phyloP scores from a whole-genome alignment of 1,140 invertebrate genomes.

The Pachypsylla venusta region DNA sequence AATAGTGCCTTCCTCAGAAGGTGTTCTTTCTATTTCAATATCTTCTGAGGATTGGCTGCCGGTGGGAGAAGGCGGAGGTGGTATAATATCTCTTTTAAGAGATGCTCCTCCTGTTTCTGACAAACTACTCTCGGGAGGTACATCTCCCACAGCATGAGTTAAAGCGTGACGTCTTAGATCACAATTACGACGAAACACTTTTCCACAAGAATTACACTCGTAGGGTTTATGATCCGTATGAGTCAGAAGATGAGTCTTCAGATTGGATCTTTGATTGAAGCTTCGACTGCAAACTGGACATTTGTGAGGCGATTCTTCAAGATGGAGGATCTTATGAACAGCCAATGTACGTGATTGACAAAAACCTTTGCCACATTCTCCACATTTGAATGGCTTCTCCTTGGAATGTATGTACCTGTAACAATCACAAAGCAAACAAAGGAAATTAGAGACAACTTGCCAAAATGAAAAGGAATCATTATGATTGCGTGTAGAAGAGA shows the following conservation, averaged over 20 bases:
- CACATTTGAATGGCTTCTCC: constrained; percentile 93
- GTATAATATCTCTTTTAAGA: constrained; percentile 6
- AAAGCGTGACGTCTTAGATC: constrained; percentile 67
- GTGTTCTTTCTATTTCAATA: constrained; percentile 10
- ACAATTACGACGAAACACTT: constrained; percentile 72
- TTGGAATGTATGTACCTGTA: constrained; percentile 92
- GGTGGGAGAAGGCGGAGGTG: constrained; percentile 12
- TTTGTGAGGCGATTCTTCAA: constrained; percentile 84
- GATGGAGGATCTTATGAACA: constrained; percentile 82
- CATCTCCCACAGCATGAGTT: constrained; percentile 69
- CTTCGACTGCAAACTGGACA: constrained; percentile 75
- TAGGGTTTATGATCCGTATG: constrained; percentile 92
- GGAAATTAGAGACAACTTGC: no score
- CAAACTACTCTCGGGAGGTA: constrained; percentile 41
- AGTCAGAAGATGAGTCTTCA: constrained; percentile 86
- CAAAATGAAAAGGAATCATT: not conserved
- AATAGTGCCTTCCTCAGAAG: constrained; percentile 13
- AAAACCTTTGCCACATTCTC: constrained; percentile 90
- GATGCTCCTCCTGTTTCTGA: not conserved
- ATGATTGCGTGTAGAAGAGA: not conserved
- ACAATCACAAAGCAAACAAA: constrained; percentile 27
- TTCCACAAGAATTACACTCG: constrained; percentile 78
- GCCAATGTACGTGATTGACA: constrained; percentile 86
- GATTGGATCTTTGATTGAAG: constrained; percentile 81
- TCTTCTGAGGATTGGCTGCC: constrained; percentile 18